These are phyloP conservation scores for Valencia hispanica DNA, from an alignment of 2,797 vertebrate species.

Conservation along the genomic window DNA sequence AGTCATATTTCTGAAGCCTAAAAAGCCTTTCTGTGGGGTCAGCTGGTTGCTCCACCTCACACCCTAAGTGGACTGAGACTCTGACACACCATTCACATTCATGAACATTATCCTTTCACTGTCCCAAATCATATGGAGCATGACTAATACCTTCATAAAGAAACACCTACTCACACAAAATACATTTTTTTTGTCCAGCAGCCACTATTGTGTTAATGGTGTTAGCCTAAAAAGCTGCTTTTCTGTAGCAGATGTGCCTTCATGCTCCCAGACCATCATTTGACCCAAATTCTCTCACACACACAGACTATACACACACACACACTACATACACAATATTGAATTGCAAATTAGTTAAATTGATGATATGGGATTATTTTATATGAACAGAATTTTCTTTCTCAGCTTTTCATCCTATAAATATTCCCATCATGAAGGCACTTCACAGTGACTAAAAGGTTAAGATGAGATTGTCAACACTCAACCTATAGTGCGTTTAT, in stretches of 20 bases:
- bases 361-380: background rate
- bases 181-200: constrained; percentile 60
- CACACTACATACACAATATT: background rate
- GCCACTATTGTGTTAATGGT: constrained; percentile 71
- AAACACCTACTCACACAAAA: constrained; percentile 62
- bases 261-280: constrained; percentile 46
- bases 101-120: constrained; percentile 46
- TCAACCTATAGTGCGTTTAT: background rate
- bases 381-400: background rate
- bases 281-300: constrained; percentile 65
- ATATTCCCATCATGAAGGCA: background rate
- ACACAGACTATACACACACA: background rate
- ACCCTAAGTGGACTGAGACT: constrained; percentile 59
- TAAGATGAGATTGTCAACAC: constrained; percentile 17
- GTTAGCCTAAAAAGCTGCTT: constrained; percentile 58
- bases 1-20: constrained; percentile 52
- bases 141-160: constrained; percentile 78
- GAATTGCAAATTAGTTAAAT: background rate
- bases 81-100: constrained; percentile 54
- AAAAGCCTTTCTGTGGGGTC: constrained; percentile 65
- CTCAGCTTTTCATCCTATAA: background rate
- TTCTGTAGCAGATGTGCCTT: constrained; percentile 68
- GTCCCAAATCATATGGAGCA: constrained; percentile 76
- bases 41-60: constrained; percentile 58
- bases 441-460: too few species aligned